Conservation (phyloP, 2,113 vertebrate genomes). For the pig (Sus scrofa) region DNA sequence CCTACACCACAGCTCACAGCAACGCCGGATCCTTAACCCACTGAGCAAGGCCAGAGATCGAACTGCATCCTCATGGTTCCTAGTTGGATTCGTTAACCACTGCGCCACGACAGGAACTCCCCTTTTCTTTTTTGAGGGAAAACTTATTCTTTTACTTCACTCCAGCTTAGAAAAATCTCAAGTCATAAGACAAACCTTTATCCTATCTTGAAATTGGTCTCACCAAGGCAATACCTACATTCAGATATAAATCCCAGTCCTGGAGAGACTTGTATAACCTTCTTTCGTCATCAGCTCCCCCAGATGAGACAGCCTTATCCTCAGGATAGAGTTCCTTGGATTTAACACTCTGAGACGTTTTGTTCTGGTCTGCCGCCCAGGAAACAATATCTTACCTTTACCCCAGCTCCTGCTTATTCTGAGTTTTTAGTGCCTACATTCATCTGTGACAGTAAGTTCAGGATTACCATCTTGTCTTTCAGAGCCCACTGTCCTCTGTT, state of each 20-base stretch:
- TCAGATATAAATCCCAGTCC: not conserved
- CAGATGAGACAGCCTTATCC: not conserved
- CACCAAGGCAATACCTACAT: not conserved
- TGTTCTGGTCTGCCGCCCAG: not conserved
- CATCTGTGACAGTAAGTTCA: not conserved
- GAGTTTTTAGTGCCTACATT: not conserved
- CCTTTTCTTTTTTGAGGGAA: not conserved
- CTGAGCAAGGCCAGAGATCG: too few relatives aligned
- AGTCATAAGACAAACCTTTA: not conserved
- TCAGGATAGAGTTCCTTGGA: not conserved
- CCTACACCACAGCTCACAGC: too few relatives aligned
- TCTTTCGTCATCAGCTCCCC: not conserved
- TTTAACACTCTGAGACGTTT: not conserved
- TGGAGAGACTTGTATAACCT: not conserved
- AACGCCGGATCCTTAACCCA: too few relatives aligned
- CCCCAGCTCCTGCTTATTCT: not conserved
- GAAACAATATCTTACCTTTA: not conserved
- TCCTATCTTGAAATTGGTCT: not conserved
- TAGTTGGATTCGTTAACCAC: too few relatives aligned
- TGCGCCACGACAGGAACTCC: too few relatives aligned
- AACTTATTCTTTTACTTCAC: not conserved
- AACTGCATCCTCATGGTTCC: too few relatives aligned
- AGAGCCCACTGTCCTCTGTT: not conserved
- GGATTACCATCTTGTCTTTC: not conserved
- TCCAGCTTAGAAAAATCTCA: slow-evolving; percentile 9